Percentiles rank a stretch among this genome's conserved stretches.
These are phyloP conservation scores for Scrobipalpa costella DNA, from an alignment of 2,888 invertebrate genomes.

Conservation along the genomic window DNA sequence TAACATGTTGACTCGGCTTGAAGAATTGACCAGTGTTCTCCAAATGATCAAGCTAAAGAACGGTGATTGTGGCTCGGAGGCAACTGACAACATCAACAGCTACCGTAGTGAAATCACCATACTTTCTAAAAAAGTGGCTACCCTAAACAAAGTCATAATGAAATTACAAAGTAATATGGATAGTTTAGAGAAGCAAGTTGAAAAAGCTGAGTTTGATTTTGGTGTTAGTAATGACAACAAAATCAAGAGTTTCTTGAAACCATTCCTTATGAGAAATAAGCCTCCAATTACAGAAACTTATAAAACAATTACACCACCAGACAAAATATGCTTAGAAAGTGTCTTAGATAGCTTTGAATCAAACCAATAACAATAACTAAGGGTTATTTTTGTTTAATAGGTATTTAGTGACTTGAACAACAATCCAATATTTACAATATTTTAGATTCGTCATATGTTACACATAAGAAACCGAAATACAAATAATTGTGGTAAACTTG, in stretches of 20 bases:
- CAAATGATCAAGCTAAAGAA: constrained; percentile 79
- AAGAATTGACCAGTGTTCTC: constrained; percentile 83
- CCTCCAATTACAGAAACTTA: constrained; percentile 32
- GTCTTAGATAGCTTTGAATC: constrained; percentile 60
- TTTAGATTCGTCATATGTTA: not conserved
- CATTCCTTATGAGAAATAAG: constrained; percentile 75
- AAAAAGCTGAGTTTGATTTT: constrained; percentile 82
- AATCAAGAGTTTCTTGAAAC: constrained; percentile 81
- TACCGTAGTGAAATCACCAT: constrained; percentile 75
- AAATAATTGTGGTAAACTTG: too few species aligned
- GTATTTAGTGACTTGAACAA: too few species aligned
- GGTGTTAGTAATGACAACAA: constrained; percentile 80
- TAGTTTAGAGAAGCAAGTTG: constrained; percentile 80
- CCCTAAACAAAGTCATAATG: constrained; percentile 76
- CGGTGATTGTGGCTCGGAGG: constrained; percentile 65
- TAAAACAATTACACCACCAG: constrained; percentile 33
- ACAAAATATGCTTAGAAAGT: constrained; percentile 51
- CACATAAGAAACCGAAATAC: too few species aligned
- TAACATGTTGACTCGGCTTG: constrained; percentile 84
- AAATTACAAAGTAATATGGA: constrained; percentile 76
- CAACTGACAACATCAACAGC: constrained; percentile 78
- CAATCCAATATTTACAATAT: too few species aligned
- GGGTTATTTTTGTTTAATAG: not conserved
- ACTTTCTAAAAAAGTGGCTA: constrained; percentile 79
- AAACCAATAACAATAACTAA: not conserved